These are phyloP conservation scores for Yponomeuta cagnagella DNA, from an alignment of 2,888 invertebrate genomes.

Conservation along the genomic window DNA sequence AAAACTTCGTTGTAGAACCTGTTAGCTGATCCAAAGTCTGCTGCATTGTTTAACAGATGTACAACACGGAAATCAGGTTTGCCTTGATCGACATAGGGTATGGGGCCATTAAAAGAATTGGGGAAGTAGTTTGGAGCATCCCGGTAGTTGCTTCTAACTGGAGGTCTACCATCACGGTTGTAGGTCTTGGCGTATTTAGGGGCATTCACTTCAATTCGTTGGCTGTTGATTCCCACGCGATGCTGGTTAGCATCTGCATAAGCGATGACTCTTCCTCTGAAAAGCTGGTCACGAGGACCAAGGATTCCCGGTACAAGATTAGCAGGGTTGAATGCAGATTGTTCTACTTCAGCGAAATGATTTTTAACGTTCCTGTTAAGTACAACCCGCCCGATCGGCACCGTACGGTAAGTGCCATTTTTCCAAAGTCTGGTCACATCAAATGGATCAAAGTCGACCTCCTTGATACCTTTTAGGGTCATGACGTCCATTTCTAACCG, in stretches of 20 bases:
- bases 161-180: constrained; percentile 74
- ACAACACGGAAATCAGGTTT: constrained; percentile 27
- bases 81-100: constrained; percentile 70
- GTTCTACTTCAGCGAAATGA: constrained; percentile 40
- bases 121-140: constrained; percentile 95
- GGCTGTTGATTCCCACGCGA: constrained; percentile 46
- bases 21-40: no score
- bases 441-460: constrained; percentile 49
- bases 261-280: constrained; percentile 38
- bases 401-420: constrained; percentile 48
- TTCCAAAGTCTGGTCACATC: constrained; percentile 46
- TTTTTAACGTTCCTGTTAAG: constrained; percentile 46
- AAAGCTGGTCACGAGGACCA: constrained; percentile 45
- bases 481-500: constrained; percentile 50
- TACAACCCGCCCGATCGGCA: constrained; percentile 41
- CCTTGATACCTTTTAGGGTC: constrained; percentile 34
- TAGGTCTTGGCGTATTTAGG: constrained; percentile 44
- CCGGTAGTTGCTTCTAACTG: constrained; percentile 83
- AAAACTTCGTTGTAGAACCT: constrained; percentile 6
- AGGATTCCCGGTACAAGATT: constrained; percentile 58
- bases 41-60: no score
- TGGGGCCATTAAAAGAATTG: constrained; percentile 93
- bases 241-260: constrained; percentile 47
- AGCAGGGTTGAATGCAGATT: constrained; percentile 43
- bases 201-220: constrained; percentile 43